Base-by-base conservation (phyloP, 2,888 invertebrate genomes). In the Eubasilissa splendida region DNA sequence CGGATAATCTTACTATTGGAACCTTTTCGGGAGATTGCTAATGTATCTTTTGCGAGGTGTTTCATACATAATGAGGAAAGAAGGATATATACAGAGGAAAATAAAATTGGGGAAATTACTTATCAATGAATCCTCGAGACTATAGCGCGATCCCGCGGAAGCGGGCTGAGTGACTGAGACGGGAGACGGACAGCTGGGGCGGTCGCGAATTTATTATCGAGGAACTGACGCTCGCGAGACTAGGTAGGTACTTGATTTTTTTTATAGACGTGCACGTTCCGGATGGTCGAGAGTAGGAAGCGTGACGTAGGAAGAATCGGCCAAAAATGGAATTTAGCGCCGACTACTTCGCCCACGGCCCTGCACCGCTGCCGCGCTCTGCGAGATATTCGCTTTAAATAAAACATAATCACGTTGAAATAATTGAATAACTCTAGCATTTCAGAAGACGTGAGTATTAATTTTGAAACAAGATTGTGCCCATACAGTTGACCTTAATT, bases 401-500 rank as follows among this genome's bases (percentile, higher is more conserved):
- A n/a, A 58, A 58, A n/a, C 58, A 42, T 42, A 42, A 42, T 42
- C 42, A 42, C 42, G 42, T 42, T 2, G 42, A 42, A 42, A 42
- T 42, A 42, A 42, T 42, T 42, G 63, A n/a, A 63, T n/a, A 63
- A 22, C 63, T 22, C 10, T 10, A 31, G n/a, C 71, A 53, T 70
- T 70, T 54, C 14, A 71, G 71, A 71, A 71, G 71, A 54, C 71
- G 22, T 71, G 53, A 11, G 14, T 70, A 53, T 31, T 12, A 14
- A 71, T 71, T 54, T 71, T 53, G 54, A 54, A 71, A 71, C 71
- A 54, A 71, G 54, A 71, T 31, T 71, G 54, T 54, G 54, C 22
- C 56, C 71, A 53, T 71, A 80, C 81, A 81, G 77, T 59, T 83
- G 83, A 83, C 81, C 83, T 83, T 83, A 83, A 83, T 83, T 83